Evolutionary conservation across 2,113 vertebrate species (phyloP), one percentile per base, ranked within the genome.

Genomic region (Hemiprocne comata): DNA sequence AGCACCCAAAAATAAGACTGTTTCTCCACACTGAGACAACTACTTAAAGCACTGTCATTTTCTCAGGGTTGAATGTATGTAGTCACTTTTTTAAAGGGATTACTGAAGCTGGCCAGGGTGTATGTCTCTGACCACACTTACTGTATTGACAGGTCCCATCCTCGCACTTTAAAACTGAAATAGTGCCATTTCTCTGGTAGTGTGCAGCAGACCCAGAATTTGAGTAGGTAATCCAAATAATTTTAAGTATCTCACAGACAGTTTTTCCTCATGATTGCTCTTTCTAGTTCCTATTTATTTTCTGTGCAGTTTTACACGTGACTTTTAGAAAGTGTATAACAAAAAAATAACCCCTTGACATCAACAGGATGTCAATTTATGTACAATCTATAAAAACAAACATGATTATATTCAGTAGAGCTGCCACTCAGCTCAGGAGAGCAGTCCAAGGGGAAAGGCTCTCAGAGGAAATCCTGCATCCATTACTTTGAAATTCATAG

Each of bases 401-500:
- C 9, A 25, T 17, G 10, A 58, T 21, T 31, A 23, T 11, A 6
- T 61, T 72, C 71, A 61, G 53, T 29, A 70, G 48, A 81, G 28
- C 10, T 1, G 4, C 0, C 0, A 7, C 15, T 84, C 42, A 2
- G 6, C 15, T 84, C 42, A 2, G 6, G 9, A 82, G 10, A 21
- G 15, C 5, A 46, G 55, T 51, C 17, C n/a, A 57, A 36, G 33
- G 29, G 10, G 12, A 83, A 86, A 77, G 31, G 6, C 14, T 66
- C 33, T 64, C 14, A 54, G 51, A 40, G 20, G 38, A 81, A 87
- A 64, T 51, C 21, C 14, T 46, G 21, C 33, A 21, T 51, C 28
- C 13, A 6, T 18, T 25, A 31, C n/a, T 70, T 65, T 1, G 2
- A 87, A 96, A 87, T 36, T 61, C 19, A 34, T 9, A 74, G 25